A percentile compares a stretch with the other conserved stretches of the same genome.
These are phyloP conservation scores for Sarcophaga rosellei DNA, from an alignment of 2,888 invertebrate species.

Conservation along the genomic window DNA sequence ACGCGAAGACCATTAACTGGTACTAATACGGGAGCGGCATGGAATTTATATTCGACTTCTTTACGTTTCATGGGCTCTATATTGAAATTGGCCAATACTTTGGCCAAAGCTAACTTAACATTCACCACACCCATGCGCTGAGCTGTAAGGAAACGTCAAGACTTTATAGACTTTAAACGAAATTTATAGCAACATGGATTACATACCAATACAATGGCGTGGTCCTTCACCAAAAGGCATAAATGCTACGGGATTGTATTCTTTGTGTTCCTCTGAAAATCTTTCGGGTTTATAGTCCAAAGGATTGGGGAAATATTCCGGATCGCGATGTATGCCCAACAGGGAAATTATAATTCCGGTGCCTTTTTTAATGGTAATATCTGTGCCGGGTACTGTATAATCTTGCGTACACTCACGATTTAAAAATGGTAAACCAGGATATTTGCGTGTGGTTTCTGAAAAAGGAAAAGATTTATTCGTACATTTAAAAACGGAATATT, in stretches of 20 bases:
- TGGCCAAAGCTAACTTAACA: slow-evolving; percentile 78
- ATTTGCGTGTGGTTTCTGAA: slow-evolving; percentile 80
- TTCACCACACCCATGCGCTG: slow-evolving; percentile 78
- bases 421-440: slow-evolving; percentile 80
- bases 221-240: slow-evolving; percentile 82
- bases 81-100: slow-evolving; percentile 75
- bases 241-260: slow-evolving; percentile 76
- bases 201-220: slow-evolving; percentile 79
- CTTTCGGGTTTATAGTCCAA: slow-evolving; percentile 81
- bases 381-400: slow-evolving; percentile 76
- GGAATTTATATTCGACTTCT: slow-evolving; percentile 76
- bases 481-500: neutral
- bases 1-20: slow-evolving; percentile 76
- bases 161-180: no score
- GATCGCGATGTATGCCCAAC: slow-evolving; percentile 80
- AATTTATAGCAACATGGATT: neutral
- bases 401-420: slow-evolving; percentile 80
- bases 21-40: slow-evolving; percentile 72
- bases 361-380: slow-evolving; percentile 77
- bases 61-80: slow-evolving; percentile 71
- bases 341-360: slow-evolving; percentile 79
- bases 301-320: slow-evolving; percentile 80
- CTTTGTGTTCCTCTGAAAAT: slow-evolving; percentile 75
- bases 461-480: neutral
- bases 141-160: slow-evolving; percentile 69